Evolutionary conservation across 2,888 invertebrate species (phyloP), one percentile per base, ranked within the genome.

Genomic region (Cistogaster globosa): DNA sequence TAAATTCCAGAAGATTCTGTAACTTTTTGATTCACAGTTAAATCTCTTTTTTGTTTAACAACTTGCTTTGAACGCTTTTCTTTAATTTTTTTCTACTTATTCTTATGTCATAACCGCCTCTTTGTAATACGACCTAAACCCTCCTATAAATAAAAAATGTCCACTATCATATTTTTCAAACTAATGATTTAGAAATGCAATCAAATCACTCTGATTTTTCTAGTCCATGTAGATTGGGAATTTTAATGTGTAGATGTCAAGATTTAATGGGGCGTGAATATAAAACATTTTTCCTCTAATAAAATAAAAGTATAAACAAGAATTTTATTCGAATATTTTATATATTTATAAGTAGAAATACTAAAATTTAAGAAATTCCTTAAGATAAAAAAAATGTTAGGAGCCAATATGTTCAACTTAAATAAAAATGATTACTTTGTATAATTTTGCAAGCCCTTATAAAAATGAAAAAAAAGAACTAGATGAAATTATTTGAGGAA

Each of bases 251-350:
- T 48, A 48, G 7, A 48, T 78, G 62, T 67, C 65, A 65, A 74
- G 77, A 42, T 72, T 80, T 80, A 86, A 86, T 86, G 80, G 83
- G 63, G 79, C 84, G 84, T 86, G 68, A 82, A 82, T 84, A 67
- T 77, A 45, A 36, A 55, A 67, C 48, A 67, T 78, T 57, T 48
- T 48, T 2, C 2, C 1, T 14, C 45, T 14, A 48, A 1, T 48
- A 48, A 48, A 48, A 14, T 48, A 6, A 14, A 48, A 48, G 1
- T 12, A 16, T 42, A 42, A 12, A 42, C 42, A 11, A 42, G 42
- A 12, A 12, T 42, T 42, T 42, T 12, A 42, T 42, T 42, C 12
- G 2, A 42, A 42, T 7, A 42, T 42, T 42, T 12, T 42, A 42
- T 42, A 42, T 11, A 7, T 42, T 12, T 12, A 11, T 12, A 42